Base-by-base conservation (phyloP, 2,797 vertebrate genomes). In the Sandelia bainsii region DNA sequence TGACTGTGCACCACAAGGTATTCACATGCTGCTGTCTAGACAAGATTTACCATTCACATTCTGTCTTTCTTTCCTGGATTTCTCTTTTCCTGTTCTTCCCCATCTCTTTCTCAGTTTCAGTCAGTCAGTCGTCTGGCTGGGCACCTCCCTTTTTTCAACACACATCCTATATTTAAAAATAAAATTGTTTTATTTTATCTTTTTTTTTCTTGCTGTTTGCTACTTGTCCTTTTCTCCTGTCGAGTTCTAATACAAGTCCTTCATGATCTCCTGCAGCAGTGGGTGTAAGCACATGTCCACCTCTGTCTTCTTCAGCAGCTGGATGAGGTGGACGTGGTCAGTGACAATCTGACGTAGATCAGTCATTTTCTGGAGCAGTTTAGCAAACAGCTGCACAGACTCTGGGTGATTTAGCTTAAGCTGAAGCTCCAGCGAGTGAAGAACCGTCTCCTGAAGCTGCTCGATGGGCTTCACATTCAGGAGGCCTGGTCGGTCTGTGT, bases 331-430 rank as follows among this genome's bases (percentile, higher is more conserved):
- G 77, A 99, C 98, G 0, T 99, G 98, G 80, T 99, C 95, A 0
- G 97, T 97, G 72, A 99, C 98, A 20, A 99, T 96, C 93, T 99
- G 97, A 79, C 98, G 95, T 87, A 99, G 96, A 94, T 99, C 98
- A 6, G 98, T 99, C 98, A 99, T 99, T 93, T 99, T 99, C 95
- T 99, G 98, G 42, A 99, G 96, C 88, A 99, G 88, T 89, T 98
- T 99, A 89, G 98, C 97, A 37, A 99, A 99, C 56, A 99, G 96
- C 80, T 99, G 98, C 7, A 96, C 95, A 3, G 96, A 96, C 84
- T 98, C 97, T 0, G 98, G 98, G 80, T 99, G 98, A 91, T 96
- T 98, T 51, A 96, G 87, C 92, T 99, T 99, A 42, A 99, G 96
- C 91, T 99, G 98, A 61, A 99, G 95, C 93, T 99, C 98, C 85